These are phyloP conservation scores for Sesia apiformis DNA, from an alignment of 2,888 invertebrate species.

Conservation along the genomic window DNA sequence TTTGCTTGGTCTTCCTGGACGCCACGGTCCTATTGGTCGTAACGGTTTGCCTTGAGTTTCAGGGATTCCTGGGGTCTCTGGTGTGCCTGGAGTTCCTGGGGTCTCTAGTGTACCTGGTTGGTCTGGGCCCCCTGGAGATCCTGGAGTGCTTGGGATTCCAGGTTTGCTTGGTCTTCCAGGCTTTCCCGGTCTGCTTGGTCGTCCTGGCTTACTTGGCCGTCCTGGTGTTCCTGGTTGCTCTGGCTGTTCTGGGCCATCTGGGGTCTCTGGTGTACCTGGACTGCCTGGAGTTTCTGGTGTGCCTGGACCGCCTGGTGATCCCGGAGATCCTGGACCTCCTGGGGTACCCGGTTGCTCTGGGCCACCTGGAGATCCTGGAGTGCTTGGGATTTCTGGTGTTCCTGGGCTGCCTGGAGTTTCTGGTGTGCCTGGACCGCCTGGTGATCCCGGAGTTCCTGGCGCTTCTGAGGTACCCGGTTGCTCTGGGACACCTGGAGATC, in stretches of 20 bases:
- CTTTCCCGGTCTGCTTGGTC: conserved; percentile 1
- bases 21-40: conserved; percentile 11
- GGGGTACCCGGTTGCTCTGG: not conserved
- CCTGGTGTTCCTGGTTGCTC: not conserved
- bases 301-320: conserved; percentile 1
- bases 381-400: not conserved
- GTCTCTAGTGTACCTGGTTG: conserved; percentile 57
- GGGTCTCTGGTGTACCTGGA: not conserved
- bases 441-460: no score
- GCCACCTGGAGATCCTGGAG: conserved; percentile 9
- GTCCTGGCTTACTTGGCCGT: not conserved
- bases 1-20: not conserved
- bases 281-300: not conserved
- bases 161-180: not conserved
- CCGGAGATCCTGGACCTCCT: not conserved
- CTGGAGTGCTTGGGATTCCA: not conserved
- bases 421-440: not conserved
- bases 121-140: conserved; percentile 7
- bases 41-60: conserved; percentile 47
- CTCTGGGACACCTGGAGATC: no score
- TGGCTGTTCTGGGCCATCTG: not conserved
- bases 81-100: conserved; percentile 48
- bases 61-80: conserved; percentile 47
- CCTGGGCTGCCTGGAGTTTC: not conserved
- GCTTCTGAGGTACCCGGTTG: no score